Conservation (phyloP, 1,140 invertebrate species). For the Eumeta japonica region DNA sequence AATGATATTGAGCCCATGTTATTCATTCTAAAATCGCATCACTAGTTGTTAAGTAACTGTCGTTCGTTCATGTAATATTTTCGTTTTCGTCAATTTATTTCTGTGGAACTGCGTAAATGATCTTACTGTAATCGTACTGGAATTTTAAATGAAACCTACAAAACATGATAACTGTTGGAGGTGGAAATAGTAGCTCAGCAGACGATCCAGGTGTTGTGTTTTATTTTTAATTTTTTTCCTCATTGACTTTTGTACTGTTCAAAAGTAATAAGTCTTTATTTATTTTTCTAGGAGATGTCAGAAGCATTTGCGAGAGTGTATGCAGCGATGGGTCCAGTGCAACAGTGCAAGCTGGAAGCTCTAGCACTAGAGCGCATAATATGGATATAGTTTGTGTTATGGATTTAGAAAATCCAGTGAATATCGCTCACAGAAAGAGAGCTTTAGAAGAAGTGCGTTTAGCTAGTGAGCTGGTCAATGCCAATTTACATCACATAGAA, state of each 20-base stretch:
- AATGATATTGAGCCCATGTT: too few species aligned
- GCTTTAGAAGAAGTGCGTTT: slow-evolving; percentile 82
- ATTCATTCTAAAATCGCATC: too few species aligned
- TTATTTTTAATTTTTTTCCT: slow-evolving; percentile 12
- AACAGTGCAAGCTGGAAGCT: slow-evolving; percentile 58
- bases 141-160: slow-evolving; percentile 25
- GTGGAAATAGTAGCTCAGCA: slow-evolving; percentile 30
- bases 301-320: slow-evolving; percentile 70
- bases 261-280: slow-evolving; percentile 16
- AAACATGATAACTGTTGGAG: slow-evolving; percentile 52
- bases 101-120: slow-evolving; percentile 23
- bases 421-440: slow-evolving; percentile 71
- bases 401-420: slow-evolving; percentile 72
- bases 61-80: background rate
- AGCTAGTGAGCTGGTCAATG: slow-evolving; percentile 76
- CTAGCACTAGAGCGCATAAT: slow-evolving; percentile 58
- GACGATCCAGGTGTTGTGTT: slow-evolving; percentile 37
- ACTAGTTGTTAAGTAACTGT: background rate
- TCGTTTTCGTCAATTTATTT: slow-evolving; percentile 18
- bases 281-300: slow-evolving; percentile 55
- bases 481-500: slow-evolving; percentile 80
- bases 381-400: slow-evolving; percentile 93
- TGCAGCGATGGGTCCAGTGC: slow-evolving; percentile 72
- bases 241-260: slow-evolving; percentile 24
- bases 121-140: too few species aligned